Evolutionary conservation across 2,888 invertebrate species (phyloP), one percentile per base, ranked within the genome.

Genomic region (Drosophila nr. medialis): DNA sequence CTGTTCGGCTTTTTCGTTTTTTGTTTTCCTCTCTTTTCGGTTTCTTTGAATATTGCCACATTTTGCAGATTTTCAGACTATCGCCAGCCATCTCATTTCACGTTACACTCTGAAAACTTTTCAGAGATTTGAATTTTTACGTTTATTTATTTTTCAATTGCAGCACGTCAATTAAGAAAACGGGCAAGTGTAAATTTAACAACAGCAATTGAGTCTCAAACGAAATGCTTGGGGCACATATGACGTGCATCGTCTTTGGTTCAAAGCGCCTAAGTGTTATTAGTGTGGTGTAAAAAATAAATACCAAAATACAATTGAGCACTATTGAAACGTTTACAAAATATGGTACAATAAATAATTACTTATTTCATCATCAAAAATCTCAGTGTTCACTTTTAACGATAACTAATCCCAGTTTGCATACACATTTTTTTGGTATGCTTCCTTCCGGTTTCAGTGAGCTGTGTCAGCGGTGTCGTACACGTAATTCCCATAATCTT

Each of bases 101-200:
- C 77, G 85, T 83, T 86, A 85, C 83, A 86, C 83, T 86, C 83
- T 86, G 62, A 83, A 86, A 76, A 86, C 63, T 85, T 81, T 86
- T 69, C 69, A 72, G 69, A 72, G 72, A 51, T 72, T 72, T 71
- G 62, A 49, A 54, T 55, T 38, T 38, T 21, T n/a, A 56, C 49
- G 65, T 74, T 63, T 73, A 56, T 81, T 81, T 69, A 56, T 36
- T 59, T 72, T 56, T 54, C 79, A 65, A 81, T 82, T 86, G 67
- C 84, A 48, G 55, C 81, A 82, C 63, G 81, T 73, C 84, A 86
- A 86, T 85, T 75, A 85, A 78, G 67, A 64, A 69, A 80, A 64
- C 54, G 61, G 76, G 67, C 48, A 59, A 71, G 64, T 71, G 66
- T 69, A 76, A 78, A 78, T 72, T 77, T 21, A 83, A 84, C 70